Evolutionary conservation across 2,888 invertebrate species (phyloP), one percentile per base, ranked within the genome.

Genomic region (Melanotus villosus): DNA sequence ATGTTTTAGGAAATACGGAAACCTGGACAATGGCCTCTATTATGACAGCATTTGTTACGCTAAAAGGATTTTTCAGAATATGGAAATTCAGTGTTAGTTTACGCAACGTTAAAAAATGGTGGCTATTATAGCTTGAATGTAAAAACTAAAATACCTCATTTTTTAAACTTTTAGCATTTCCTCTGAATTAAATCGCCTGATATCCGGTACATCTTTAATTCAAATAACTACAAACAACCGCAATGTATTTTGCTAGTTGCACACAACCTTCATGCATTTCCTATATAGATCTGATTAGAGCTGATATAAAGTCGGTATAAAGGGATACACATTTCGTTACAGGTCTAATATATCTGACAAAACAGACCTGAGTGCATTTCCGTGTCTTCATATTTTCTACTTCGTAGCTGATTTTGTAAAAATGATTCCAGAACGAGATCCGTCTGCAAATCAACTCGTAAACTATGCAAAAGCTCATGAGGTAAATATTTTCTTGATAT

Each of bases 381-480:
- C 47, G 47, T 47, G 47, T 47, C 26, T 26, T n/a, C n/a, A n/a
- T n/a, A n/a, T n/a, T n/a, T n/a, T n/a, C n/a, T n/a, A n/a, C n/a
- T n/a, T n/a, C n/a, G n/a, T n/a, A n/a, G n/a, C n/a, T n/a, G n/a
- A n/a, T n/a, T 5, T 3, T 38, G 10, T 38, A 6, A 38, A 38
- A 12, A 38, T 38, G 38, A 14, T 12, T n/a, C 2, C 4, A 21
- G 23, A 12, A n/a, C 71, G 81, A 67, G 77, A 79, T 63, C 73
- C 79, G 14, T 78, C 80, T 30, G 77, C 79, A 4, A 79, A 83
- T 72, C 83, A 83, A 64, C 74, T 83, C 3, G 50, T 78, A 3
- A 75, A 83, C 26, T 82, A 78, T 62, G 77, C 77, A 2, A 72
- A 75, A 56, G 74, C 80, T 58, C 76, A 80, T 69, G 76, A 79